Conservation (phyloP, 2,888 invertebrate species). For the Drosophila lacicola region DNA sequence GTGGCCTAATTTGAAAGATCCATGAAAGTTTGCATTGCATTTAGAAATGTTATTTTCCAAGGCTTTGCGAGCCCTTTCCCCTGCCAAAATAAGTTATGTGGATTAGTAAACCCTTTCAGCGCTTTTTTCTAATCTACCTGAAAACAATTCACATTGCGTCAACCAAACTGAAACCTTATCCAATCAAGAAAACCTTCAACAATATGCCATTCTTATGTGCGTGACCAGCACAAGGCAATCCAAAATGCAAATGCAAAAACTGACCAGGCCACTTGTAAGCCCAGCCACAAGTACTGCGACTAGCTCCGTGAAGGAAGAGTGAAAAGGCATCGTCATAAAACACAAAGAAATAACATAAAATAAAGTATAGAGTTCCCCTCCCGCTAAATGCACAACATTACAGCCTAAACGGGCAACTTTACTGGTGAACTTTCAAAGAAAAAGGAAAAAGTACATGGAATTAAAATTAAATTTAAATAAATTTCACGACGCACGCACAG, state of each 20-base stretch:
- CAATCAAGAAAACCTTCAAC: slow-evolving; percentile 21
- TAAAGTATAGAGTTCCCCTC: slow-evolving; percentile 5
- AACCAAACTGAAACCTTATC: neutral
- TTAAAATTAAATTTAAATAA: slow-evolving; percentile 79
- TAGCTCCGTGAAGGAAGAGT: slow-evolving; percentile 40
- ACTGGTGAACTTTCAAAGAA: slow-evolving; percentile 25
- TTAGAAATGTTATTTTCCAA: neutral
- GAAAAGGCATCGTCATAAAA: slow-evolving; percentile 58
- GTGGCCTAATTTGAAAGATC: neutral
- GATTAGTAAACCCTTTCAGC: slow-evolving; percentile 17
- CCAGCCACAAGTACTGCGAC: slow-evolving; percentile 7
- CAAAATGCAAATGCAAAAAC: slow-evolving; percentile 36
- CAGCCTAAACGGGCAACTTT: slow-evolving; percentile 24
- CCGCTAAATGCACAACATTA: slow-evolving; percentile 19
- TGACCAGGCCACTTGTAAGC: slow-evolving; percentile 11
- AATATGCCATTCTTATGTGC: slow-evolving; percentile 37
- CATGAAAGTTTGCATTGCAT: neutral
- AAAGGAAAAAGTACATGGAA: slow-evolving; percentile 57
- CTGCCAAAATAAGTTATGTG: neutral
- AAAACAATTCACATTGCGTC: slow-evolving; percentile 11
- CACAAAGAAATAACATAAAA: slow-evolving; percentile 4
- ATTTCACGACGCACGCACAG: slow-evolving; percentile 68
- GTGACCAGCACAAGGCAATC: slow-evolving; percentile 46
- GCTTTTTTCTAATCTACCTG: neutral
- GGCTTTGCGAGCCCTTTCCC: neutral